These are phyloP conservation scores for Hippocampus guttulatus DNA, from an alignment of 2,113 vertebrate species.

Conservation along the genomic window DNA sequence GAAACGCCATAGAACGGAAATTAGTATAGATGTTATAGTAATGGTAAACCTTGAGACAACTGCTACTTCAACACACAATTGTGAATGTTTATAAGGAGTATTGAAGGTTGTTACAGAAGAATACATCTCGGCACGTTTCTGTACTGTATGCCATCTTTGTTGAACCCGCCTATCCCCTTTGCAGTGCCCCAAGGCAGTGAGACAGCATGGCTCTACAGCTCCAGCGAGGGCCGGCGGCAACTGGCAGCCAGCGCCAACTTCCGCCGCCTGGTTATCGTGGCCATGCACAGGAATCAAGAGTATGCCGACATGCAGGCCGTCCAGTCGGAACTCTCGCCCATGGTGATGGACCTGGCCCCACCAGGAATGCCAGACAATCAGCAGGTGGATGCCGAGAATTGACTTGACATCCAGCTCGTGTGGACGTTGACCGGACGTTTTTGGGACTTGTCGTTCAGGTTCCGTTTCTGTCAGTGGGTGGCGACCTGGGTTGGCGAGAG, in stretches of 20 bases:
- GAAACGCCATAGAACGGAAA: too few relatives aligned
- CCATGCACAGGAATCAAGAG: slow-evolving; percentile 88
- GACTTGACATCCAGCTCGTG: neutral
- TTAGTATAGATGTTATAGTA: too few relatives aligned
- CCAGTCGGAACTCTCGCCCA: slow-evolving; percentile 85
- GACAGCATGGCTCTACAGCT: slow-evolving; percentile 92
- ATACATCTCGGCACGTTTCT: neutral
- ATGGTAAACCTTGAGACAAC: too few relatives aligned
- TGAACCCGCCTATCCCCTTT: slow-evolving; percentile 5
- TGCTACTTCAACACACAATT: too few relatives aligned
- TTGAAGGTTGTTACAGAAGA: too few relatives aligned
- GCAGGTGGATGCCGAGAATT: slow-evolving; percentile 74
- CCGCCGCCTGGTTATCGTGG: slow-evolving; percentile 79
- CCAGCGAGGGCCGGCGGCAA: slow-evolving; percentile 83
- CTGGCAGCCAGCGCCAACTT: slow-evolving; percentile 83
- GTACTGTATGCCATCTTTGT: neutral
- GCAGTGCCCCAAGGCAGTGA: slow-evolving; percentile 93
- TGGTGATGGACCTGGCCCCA: slow-evolving; percentile 93
- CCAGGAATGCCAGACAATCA: slow-evolving; percentile 81
- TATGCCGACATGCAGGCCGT: slow-evolving; percentile 86
- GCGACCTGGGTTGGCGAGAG: slow-evolving; percentile 85
- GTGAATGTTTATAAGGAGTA: too few relatives aligned
- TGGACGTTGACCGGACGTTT: neutral
- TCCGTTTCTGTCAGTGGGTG: slow-evolving; percentile 91
- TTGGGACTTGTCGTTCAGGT: slow-evolving; percentile 69